Evolutionary conservation across 1,140 invertebrate species (phyloP), one percentile per base, ranked within the genome.

Genomic region (Micrasema longulum): DNA sequence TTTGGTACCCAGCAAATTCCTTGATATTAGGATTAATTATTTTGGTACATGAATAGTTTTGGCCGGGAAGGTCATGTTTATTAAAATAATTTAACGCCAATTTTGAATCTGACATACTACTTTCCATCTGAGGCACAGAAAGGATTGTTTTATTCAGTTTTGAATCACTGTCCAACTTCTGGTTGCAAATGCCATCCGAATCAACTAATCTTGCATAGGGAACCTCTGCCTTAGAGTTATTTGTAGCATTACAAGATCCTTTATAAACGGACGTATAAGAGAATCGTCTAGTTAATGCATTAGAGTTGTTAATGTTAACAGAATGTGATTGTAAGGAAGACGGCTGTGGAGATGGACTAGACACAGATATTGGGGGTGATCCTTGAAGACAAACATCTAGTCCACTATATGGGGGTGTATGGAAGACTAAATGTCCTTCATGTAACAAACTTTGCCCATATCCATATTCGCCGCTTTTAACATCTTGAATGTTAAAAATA

Each of bases 391-490:
- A 89, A n/a, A 94, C 90, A 76, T 93, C 90, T 72, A 91, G 88
- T 18, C 91, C 87, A 75, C 92, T 93, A 76, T 95, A 95, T 0
- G 94, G 94, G 0, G 93, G 92, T 0, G 94, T 95, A 72, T 96
- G 92, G 80, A 97, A 97, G 23, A 98, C 91, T n/a, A 97, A 83
- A 79, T 95, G 92, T 41, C 91, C 90, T 53, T 92, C 90, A 78
- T 97, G 93, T 9, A 99, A 84, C 76, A 98, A 91, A 79, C 96
- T 98, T 80, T 98, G 96, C 1, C 96, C 97, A 81, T 95, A 98
- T 0, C 95, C 95, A 78, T 85, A 88, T 77, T 89, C 87, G 38
- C 86, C 87, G n/a, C 84, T 83, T 52, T 84, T 84, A 26, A 80
- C 80, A 76, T 86, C 83, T 68, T 84, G 81, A 1, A 86, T 79